Conservation (phyloP, 2,888 invertebrate genomes). For the Lithophane leautieri region DNA sequence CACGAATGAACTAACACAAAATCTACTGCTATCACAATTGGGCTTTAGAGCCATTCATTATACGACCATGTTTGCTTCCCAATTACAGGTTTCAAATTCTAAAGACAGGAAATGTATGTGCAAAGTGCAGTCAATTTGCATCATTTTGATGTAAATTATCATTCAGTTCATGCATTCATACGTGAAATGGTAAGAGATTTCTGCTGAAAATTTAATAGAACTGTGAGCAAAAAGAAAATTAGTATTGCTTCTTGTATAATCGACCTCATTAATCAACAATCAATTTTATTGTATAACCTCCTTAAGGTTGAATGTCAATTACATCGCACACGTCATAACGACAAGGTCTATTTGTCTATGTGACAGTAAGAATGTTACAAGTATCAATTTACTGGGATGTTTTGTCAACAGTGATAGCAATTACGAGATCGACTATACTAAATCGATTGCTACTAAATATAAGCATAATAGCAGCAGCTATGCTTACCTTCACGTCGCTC, state of each 20-base stretch:
- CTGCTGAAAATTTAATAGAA: neutral
- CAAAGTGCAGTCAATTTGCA: neutral
- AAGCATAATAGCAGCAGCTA: neutral
- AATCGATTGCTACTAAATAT: neutral
- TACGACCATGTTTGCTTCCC: constrained; percentile 1
- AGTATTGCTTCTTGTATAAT: neutral
- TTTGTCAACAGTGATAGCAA: neutral
- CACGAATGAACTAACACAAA: constrained; percentile 9
- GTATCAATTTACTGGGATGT: neutral
- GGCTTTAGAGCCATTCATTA: constrained; percentile 16
- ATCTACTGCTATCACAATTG: constrained; percentile 26
- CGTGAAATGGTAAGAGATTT: neutral
- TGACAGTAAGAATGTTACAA: neutral
- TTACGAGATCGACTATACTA: neutral
- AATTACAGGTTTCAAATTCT: constrained; percentile 28
- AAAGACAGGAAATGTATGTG: constrained; percentile 14
- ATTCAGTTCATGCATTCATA: neutral
- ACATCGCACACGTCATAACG: too few relatives aligned
- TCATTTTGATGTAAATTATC: constrained; percentile 5
- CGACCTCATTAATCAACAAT: too few relatives aligned
- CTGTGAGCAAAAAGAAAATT: neutral
- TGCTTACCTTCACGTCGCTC: constrained; percentile 94
- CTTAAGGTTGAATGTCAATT: neutral
- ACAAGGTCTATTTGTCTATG: too few relatives aligned
- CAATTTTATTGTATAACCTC: neutral